Evolutionary conservation across 2,797 vertebrate genomes (phyloP), one percentile per base, ranked within the genome.

Genomic region (Strix occidentalis): DNA sequence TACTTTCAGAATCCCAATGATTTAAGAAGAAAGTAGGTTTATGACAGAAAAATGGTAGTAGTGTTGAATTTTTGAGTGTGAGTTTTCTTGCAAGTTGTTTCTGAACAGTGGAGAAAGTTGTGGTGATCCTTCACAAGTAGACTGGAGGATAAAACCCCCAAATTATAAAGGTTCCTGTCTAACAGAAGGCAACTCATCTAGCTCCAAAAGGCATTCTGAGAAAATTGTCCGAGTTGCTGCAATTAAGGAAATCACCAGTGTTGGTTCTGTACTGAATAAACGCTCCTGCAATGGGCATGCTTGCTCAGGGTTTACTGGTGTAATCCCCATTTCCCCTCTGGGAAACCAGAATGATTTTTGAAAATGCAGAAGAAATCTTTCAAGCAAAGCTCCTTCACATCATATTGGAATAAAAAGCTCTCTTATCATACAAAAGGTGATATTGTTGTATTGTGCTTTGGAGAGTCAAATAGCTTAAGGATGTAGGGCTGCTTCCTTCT

Each of bases 221-320:
- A 15, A 46, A 66, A 43, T 65, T 71, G 41, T 77, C 81, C 3
- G 0, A 87, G 48, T 71, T 71, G 37, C 54, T 86, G 58, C 61
- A 88, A 41, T 78, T 88, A 91, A 84, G 66, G 54, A 81, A 81
- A 28, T 43, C 39, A 75, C 16, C 39, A 41, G 19, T 33, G 58
- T 18, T 81, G 31, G 46, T 84, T 91, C 87, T 70, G 50, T 60
- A 54, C 37, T 64, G 13, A 76, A 84, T 54, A 89, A 93, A 82
- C 0, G 29, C 33, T 83, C 39, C 48, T 66, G 68, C 82, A 65
- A 28, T 60, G 85, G 93, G 33, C 63, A 23, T 65, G 63, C 95
- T 95, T 96, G 83, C 77, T 89, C 56, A 89, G 91, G 93, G 88
- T 96, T 96, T 93, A 50, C 53, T 93, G 91, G 63, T 91, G 83